Conservation (phyloP, 2,113 vertebrate genomes). For the Bambusicola thoracicus region DNA sequence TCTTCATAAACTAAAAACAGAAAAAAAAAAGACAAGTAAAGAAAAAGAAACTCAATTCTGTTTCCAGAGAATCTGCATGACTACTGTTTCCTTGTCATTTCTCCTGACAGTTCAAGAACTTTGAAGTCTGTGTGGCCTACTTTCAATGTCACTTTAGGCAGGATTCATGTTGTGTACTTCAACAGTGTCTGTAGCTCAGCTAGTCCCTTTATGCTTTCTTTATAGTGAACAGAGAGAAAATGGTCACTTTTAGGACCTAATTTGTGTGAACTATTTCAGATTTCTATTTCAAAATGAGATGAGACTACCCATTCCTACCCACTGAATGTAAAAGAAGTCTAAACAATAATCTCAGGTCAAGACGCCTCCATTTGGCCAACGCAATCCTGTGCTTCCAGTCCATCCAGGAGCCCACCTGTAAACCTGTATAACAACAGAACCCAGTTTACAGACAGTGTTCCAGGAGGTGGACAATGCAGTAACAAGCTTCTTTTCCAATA, state of each 20-base stretch:
- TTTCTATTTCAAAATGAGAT: neutral
- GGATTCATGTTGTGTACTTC: neutral
- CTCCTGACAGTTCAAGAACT: neutral
- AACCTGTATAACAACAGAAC: neutral
- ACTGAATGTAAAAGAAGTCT: neutral
- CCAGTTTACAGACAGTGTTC: neutral
- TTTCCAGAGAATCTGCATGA: neutral
- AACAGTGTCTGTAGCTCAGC: neutral
- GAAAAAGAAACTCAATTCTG: neutral
- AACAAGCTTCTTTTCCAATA: neutral
- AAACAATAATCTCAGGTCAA: neutral
- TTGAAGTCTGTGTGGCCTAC: neutral
- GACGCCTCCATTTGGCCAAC: neutral
- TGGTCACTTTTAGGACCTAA: neutral
- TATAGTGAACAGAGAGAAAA: neutral
- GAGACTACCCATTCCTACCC: neutral
- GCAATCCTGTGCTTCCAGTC: neutral
- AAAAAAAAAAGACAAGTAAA: neutral
- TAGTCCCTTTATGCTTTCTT: neutral
- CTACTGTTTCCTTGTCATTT: neutral
- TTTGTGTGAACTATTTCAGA: neutral
- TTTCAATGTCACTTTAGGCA: neutral
- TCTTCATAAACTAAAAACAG: neutral
- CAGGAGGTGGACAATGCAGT: neutral
- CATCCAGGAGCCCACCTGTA: neutral